These are phyloP conservation scores for Fregata magnificens DNA, from an alignment of 2,113 vertebrate species.

Conservation along the genomic window DNA sequence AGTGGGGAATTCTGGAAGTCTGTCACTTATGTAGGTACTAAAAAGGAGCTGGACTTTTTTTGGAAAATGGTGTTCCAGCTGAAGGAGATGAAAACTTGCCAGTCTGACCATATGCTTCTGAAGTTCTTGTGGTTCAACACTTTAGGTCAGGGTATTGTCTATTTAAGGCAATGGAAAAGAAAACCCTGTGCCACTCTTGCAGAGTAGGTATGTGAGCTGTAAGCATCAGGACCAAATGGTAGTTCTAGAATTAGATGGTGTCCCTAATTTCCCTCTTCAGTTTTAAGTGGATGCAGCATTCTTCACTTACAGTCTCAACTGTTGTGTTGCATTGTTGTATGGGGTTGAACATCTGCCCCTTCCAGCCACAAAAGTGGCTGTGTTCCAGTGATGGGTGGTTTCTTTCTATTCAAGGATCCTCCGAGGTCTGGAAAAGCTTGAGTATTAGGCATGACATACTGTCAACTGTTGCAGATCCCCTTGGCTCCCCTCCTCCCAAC, in stretches of 20 bases:
- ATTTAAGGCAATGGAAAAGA: conserved; percentile 16
- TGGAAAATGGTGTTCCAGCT: neutral
- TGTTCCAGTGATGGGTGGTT: conserved; percentile 38
- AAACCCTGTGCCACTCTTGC: neutral
- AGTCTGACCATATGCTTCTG: neutral
- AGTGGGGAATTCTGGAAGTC: neutral
- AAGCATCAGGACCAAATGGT: neutral
- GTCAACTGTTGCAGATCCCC: neutral
- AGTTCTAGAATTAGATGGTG: conserved; percentile 20
- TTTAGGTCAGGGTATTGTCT: neutral
- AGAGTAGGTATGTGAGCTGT: neutral
- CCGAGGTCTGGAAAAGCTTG: conserved; percentile 1
- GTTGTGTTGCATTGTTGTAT: conserved; percentile 35
- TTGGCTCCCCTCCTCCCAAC: neutral
- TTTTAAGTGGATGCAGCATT: conserved; percentile 32
- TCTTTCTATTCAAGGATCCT: conserved; percentile 56
- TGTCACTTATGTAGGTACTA: neutral
- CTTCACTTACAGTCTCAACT: neutral
- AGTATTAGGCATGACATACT: neutral
- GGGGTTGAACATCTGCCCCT: conserved; percentile 57
- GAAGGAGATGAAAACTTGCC: neutral
- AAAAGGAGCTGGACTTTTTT: neutral
- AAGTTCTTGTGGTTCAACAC: neutral
- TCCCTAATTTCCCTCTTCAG: conserved; percentile 38
- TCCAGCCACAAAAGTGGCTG: conserved; percentile 55